Evolutionary conservation across 2,888 invertebrate species (phyloP), one percentile per base, ranked within the genome.

Genomic region (Oligia latruncula): DNA sequence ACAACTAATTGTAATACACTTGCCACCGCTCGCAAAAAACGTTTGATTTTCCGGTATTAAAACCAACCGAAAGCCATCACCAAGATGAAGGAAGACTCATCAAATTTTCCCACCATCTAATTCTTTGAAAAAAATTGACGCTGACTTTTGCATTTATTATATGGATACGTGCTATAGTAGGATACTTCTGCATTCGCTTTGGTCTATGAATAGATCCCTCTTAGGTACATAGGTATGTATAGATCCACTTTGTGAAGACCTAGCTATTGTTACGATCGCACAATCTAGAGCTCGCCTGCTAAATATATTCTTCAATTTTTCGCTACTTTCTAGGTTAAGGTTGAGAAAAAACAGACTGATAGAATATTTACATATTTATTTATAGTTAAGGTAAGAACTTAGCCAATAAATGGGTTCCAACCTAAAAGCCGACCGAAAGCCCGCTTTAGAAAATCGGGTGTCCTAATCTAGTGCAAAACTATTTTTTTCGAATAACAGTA

Each of bases 161-260:
- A 58, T n/a, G 35, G 35, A 29, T 66, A 46, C 58, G 3, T 6
- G 35, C 13, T 40, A 23, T 2, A 11, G 13, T 65, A 40, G 5
- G 60, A 71, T 84, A 20, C 9, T 60, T 68, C 65, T 78, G 46
- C 46, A 46, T 46, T 80, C 46, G n/a, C 67, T 74, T 75, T 52
- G 75, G 68, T 23, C 40, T 40, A 79, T 87, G 84, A 87, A 80
- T 83, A 86, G 75, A 64, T 71, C 52, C 46, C 15, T 71, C 62
- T 60, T 35, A 65, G n/a, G 20, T 73, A 11, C 3, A 49, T 58
- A 29, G 13, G 35, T 77, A 67, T n/a, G 3, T 40, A 77, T 70
- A 74, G 67, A 68, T 71, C 49, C 49, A 73, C 74, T 73, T 82
- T 83, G 86, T 82, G 62, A 75, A 71, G 60, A 71, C 64, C 79